Evolutionary conservation across 2,113 vertebrate genomes (phyloP).

Genomic region (Phalacrocorax pelagicus): DNA sequence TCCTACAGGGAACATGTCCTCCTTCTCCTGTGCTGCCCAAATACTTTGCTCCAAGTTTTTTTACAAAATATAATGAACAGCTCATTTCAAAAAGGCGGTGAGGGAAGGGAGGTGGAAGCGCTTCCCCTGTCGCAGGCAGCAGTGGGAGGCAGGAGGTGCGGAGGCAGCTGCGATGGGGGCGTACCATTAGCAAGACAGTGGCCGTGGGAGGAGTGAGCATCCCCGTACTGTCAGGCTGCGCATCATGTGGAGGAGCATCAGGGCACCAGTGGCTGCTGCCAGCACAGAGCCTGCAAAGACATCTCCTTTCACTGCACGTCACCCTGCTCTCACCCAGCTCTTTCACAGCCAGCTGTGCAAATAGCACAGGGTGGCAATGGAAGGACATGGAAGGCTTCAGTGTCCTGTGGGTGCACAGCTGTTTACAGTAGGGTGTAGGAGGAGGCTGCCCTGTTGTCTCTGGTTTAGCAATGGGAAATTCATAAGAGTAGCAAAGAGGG

Average conservation of each 20-base stretch:
- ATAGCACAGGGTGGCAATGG: background rate
- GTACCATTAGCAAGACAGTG: background rate
- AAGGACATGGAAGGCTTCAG: background rate
- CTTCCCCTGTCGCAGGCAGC: background rate
- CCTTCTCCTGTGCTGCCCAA: background rate
- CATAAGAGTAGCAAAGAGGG: background rate
- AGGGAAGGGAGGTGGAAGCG: background rate
- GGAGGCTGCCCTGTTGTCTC: background rate
- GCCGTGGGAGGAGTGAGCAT: background rate
- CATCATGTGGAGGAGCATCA: background rate
- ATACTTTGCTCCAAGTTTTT: background rate
- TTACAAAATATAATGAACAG: background rate
- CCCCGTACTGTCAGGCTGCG: rapidly evolving
- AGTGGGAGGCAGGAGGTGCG: background rate
- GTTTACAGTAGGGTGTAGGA: background rate
- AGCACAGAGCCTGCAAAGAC: background rate
- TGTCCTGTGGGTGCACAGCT: background rate
- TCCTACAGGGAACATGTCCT: background rate
- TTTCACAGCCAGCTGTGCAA: background rate
- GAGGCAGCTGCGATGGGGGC: rapidly evolving
- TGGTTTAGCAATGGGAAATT: background rate
- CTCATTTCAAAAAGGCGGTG: background rate
- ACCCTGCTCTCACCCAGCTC: background rate
- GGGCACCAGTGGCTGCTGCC: background rate
- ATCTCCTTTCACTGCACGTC: rapidly evolving